Evolutionary conservation across 2,888 invertebrate species (phyloP), one percentile per base, ranked within the genome.

Genomic region (Heliconius erato): DNA sequence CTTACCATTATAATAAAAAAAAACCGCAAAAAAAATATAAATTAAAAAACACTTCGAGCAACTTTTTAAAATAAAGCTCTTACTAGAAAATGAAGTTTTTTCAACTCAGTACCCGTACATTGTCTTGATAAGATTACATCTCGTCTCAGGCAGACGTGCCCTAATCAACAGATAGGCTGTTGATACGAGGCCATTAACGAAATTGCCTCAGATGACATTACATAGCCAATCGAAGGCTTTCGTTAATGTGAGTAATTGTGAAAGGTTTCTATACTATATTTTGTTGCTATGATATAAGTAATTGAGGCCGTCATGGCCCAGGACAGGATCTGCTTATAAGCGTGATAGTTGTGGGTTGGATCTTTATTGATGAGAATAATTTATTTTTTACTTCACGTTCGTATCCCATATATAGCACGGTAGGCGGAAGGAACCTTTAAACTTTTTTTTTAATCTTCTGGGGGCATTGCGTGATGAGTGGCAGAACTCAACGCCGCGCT

Each of bases 121-220:
- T 77, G 35, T 65, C 77, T 14, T 19, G 54, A 69, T 76, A n/a
- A 68, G 54, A 78, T 78, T 67, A 44, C 40, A 65, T 78, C 76
- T 68, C 69, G 44, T 71, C 63, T 26, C 74, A 74, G 74, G 77
- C 81, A 85, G 86, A 86, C 86, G 85, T 83, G 86, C 84, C 86
- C 85, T 87, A 87, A 89, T 88, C 88, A 88, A 82, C 80, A 82
- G 74, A 83, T 76, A 83, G 86, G 87, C 84, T 84, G 84, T 83
- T 85, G 87, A 86, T 86, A 86, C 82, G 79, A 80, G 78, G 81
- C 86, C 88, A 88, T 89, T 89, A 89, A 87, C 86, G 87, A 86
- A 88, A 89, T 87, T 87, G 87, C 86, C 86, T 81, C 83, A 82
- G 82, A 83, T 80, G 79, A 84, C 76, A 71, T 81, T 81, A 85